Percentiles rank a stretch among this genome's conserved stretches.
Conservation (phyloP, 2,797 vertebrate genomes). For the Myotis pilosus region DNA sequence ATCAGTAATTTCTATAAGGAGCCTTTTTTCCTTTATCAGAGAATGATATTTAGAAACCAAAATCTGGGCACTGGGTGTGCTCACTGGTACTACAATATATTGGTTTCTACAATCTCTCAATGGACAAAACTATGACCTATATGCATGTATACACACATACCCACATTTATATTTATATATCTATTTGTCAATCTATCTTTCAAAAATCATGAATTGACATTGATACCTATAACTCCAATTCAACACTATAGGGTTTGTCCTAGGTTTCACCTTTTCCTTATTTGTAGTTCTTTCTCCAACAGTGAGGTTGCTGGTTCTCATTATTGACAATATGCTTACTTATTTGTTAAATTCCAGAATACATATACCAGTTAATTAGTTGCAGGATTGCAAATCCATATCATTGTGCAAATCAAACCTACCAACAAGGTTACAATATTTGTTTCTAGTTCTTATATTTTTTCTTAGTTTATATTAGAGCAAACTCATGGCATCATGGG, state of each 20-base stretch:
- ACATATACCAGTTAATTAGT: not conserved
- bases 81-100: not conserved
- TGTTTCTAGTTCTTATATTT: not conserved
- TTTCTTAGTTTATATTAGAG: not conserved
- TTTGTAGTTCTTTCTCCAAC: not conserved
- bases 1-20: not conserved
- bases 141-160: too few species aligned
- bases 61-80: not conserved
- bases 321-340: not conserved
- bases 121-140: not conserved
- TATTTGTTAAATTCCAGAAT: not conserved
- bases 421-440: not conserved
- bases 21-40: not conserved
- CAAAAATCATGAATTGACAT: not conserved
- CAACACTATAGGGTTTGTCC: not conserved
- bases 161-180: too few species aligned
- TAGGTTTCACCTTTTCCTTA: not conserved
- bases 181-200: not conserved
- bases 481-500: not conserved
- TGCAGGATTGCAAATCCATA: not conserved
- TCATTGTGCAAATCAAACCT: not conserved
- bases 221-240: not conserved
- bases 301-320: not conserved
- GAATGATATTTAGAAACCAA: not conserved
- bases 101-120: not conserved